A percentile compares a stretch with the other conserved stretches of the same genome.
Conservation (phyloP, 92 coral and sea anemone species). For the Desmophyllum pertusum region DNA sequence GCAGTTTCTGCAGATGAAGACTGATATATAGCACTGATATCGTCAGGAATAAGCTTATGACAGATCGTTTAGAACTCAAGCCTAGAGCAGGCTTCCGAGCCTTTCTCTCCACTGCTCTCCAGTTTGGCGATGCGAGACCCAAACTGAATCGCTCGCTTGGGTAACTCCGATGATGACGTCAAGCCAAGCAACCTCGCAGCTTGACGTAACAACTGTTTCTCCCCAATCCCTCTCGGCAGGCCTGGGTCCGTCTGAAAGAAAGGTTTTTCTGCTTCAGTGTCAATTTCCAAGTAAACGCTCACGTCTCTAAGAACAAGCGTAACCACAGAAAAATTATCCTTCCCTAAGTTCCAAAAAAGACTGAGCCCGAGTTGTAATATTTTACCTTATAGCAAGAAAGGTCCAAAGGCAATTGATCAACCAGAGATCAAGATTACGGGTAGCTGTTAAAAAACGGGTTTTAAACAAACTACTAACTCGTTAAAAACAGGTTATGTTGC, state of each 20-base stretch:
- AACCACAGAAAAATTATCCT: not conserved
- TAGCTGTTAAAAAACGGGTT: no score
- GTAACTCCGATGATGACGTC: slow-evolving; percentile 88
- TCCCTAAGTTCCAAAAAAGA: not conserved
- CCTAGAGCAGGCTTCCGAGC: slow-evolving; percentile 80
- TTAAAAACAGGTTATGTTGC: no score
- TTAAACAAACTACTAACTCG: no score
- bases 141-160: slow-evolving; percentile 98
- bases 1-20: no score
- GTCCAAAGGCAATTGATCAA: no score
- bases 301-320: not conserved
- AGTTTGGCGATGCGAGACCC: slow-evolving; percentile 98
- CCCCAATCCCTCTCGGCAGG: slow-evolving; percentile 92
- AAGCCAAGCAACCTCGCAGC: slow-evolving; percentile 90
- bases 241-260: slow-evolving; percentile 86
- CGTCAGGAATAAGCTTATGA: not conserved
- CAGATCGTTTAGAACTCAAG: slow-evolving; percentile 38
- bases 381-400: no score
- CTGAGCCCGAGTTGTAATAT: no score
- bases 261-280: not conserved
- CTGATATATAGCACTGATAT: not conserved
- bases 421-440: no score
- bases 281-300: not conserved
- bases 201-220: slow-evolving; percentile 87
- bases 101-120: slow-evolving; percentile 89